Conservation (phyloP, 2,888 invertebrate genomes). For the Trachelus stipa region DNA sequence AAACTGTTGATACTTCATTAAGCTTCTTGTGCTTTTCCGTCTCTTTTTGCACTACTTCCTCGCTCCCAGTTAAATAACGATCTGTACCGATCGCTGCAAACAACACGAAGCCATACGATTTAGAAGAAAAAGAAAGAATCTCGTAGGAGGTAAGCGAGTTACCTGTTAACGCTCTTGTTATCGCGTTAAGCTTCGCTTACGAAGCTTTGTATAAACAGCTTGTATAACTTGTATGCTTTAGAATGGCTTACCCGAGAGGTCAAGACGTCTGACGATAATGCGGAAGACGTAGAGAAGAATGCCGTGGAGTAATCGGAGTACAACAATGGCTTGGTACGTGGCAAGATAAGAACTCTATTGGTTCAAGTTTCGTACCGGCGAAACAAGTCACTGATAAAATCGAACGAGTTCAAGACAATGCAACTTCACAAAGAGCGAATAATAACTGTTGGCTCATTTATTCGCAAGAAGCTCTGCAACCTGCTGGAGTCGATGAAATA, state of each 20-base stretch:
- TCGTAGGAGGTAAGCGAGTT: not conserved
- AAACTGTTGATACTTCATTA: conserved; percentile 23
- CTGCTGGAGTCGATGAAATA: not conserved
- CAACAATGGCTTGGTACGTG: not conserved
- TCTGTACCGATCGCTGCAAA: not conserved
- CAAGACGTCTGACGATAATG: not conserved
- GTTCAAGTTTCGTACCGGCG: not conserved
- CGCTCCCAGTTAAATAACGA: not conserved
- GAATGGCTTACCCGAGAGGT: not conserved
- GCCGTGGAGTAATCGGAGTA: not conserved
- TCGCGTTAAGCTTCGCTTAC: not conserved
- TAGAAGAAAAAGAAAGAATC: not conserved
- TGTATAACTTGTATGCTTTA: not conserved
- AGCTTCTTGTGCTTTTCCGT: not conserved
- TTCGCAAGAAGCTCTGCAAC: not conserved
- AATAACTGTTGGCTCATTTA: not conserved
- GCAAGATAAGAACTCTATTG: not conserved
- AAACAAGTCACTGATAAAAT: not conserved
- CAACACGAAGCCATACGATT: not conserved
- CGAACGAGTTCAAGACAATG: not conserved
- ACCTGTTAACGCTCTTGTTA: not conserved
- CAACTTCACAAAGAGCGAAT: not conserved
- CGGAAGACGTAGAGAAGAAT: not conserved
- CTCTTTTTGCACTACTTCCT: not conserved
- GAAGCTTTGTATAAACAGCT: not conserved